Conservation (phyloP, 2,888 invertebrate species). For the Synanthedon vespiformis region DNA sequence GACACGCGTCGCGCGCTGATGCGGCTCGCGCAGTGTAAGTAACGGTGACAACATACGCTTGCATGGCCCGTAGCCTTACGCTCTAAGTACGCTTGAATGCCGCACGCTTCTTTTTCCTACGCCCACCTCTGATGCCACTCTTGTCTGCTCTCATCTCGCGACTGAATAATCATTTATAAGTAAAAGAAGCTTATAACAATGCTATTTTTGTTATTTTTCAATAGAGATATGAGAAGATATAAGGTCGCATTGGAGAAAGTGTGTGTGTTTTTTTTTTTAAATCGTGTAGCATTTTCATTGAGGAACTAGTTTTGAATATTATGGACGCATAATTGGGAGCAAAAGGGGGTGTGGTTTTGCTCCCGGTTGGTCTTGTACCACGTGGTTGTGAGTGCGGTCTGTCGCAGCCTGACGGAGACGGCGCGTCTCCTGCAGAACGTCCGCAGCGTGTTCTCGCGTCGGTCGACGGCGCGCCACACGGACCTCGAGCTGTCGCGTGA, state of each 20-base stretch:
- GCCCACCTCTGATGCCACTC: no score
- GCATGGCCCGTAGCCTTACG: slow-evolving; percentile 12
- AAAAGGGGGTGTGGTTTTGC: neutral
- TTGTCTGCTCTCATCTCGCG: no score
- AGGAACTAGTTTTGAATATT: no score
- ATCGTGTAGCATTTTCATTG: no score
- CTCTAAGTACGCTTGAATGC: slow-evolving; percentile 16
- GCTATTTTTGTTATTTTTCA: no score
- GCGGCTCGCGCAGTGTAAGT: slow-evolving; percentile 92
- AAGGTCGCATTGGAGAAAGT: no score
- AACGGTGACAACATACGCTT: slow-evolving; percentile 26
- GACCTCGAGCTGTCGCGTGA: slow-evolving; percentile 95
- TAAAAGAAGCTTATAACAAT: no score
- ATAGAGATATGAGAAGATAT: no score
- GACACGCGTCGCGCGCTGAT: slow-evolving; percentile 91
- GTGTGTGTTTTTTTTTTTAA: no score
- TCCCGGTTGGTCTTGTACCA: neutral
- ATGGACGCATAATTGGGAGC: neutral
- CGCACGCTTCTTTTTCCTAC: slow-evolving; percentile 8
- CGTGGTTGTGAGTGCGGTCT: slow-evolving; percentile 33
- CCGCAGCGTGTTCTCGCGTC: slow-evolving; percentile 89
- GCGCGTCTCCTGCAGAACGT: slow-evolving; percentile 95
- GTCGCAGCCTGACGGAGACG: slow-evolving; percentile 93
- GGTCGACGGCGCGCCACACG: slow-evolving; percentile 82
- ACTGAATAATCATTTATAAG: no score